Evolutionary conservation across 2,888 invertebrate species (phyloP).

Genomic region (Agriopis marginaria): DNA sequence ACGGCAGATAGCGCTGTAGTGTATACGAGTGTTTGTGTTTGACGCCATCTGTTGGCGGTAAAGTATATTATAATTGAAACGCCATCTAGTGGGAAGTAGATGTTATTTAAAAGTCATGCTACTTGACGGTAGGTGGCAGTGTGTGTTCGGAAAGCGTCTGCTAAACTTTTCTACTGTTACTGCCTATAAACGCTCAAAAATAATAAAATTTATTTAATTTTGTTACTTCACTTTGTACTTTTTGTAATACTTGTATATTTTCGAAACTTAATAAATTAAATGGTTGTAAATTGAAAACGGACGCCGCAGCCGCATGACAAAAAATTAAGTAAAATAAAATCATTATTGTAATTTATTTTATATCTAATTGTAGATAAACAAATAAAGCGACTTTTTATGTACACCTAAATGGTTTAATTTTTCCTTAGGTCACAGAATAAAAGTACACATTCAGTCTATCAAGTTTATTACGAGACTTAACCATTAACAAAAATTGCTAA

Average conservation of each 20-base stretch:
- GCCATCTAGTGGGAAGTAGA: slow-evolving; percentile 39
- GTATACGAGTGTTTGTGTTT: slow-evolving; percentile 49
- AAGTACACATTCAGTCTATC: slow-evolving; percentile 54
- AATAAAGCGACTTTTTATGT: slow-evolving; percentile 85
- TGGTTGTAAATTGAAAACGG: slow-evolving; percentile 52
- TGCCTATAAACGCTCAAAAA: slow-evolving; percentile 45
- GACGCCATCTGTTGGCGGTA: slow-evolving; percentile 48
- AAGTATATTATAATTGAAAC: slow-evolving; percentile 41
- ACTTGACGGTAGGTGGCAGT: slow-evolving; percentile 48
- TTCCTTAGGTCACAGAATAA: not conserved
- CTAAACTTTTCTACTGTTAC: slow-evolving; percentile 50
- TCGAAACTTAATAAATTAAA: slow-evolving; percentile 34
- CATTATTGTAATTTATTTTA: slow-evolving; percentile 85
- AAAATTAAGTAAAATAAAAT: slow-evolving; percentile 66
- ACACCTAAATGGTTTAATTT: slow-evolving; percentile 50
- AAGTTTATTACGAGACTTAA: slow-evolving; percentile 52
- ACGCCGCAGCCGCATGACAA: slow-evolving; percentile 68
- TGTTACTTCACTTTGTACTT: slow-evolving; percentile 8
- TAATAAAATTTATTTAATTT: slow-evolving; percentile 11
- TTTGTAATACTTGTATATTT: slow-evolving; percentile 24
- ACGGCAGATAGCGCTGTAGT: slow-evolving; percentile 50
- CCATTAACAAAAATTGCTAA: slow-evolving; percentile 1
- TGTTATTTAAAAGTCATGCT: slow-evolving; percentile 35
- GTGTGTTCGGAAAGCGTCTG: slow-evolving; percentile 49
- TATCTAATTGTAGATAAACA: slow-evolving; percentile 85